Base-by-base conservation (phyloP, 2,888 invertebrate species). In the Amaurobius ferox region DNA sequence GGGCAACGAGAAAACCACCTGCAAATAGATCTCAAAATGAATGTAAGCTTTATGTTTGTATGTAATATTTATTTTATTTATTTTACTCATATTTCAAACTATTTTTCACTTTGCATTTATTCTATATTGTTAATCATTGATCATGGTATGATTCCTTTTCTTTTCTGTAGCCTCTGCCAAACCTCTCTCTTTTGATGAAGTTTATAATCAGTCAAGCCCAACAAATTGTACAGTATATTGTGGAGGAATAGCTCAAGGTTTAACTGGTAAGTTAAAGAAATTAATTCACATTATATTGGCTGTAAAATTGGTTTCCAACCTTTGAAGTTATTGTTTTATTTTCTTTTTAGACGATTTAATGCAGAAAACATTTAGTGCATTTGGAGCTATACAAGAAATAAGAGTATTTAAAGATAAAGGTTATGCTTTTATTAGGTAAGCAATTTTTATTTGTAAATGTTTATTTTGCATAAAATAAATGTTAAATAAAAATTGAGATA, bases 141-240 rank as follows among this genome's bases (percentile, higher is more conserved):
- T 95, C 94, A 93, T 94, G 97, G 90, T 89, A 90, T 89, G 83
- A 23, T 29, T 32, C 7, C 7, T 68, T 35, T 19, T 26, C 23
- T 6, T 13, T 29, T 61, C 30, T 77, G 23, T 91, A 89, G 96
- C 95, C 89, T 97, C 96, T 92, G 94, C 96, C 87, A 97, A 97
- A 91, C 97, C 96, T 28, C 93, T 98, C 91, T 97, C 97, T 88
- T 98, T 97, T 93, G 98, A 99, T 91, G 98, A 99, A 93, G 98
- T 98, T 55, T 98, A 97, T 93, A 97, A 96, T 93, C 98, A 98
- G 93, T 98, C 98, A 91, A 98, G 98, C 92, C 96, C 97, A 68
- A 98, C 98, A 90, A 99, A 99, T 93, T 97, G 97, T 90, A 99
- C 98, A 89, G 99, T 99, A 66, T 99, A 99, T 92, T 98, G 98